phyloP scores from a whole-genome alignment of 2,113 vertebrate species.

The Tragelaphus imberbis region DNA sequence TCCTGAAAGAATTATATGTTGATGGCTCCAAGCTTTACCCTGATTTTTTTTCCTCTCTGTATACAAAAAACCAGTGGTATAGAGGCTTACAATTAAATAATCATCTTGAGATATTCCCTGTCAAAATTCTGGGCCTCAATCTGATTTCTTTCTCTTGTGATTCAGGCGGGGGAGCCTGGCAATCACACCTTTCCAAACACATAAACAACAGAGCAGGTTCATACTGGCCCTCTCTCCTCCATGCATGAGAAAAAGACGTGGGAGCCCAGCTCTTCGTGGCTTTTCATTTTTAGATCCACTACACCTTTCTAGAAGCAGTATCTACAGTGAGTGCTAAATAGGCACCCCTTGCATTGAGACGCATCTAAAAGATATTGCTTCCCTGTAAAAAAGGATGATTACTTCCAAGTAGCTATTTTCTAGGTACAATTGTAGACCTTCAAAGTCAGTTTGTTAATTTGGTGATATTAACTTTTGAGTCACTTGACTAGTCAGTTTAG shows the following conservation, averaged over 20 bases:
- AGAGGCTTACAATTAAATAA: background rate
- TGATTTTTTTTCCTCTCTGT: background rate
- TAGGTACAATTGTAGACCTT: slow-evolving; percentile 33
- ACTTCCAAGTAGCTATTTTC: slow-evolving; percentile 11
- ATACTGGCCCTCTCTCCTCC: background rate
- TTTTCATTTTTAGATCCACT: background rate
- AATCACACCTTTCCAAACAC: background rate
- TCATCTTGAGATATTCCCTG: background rate
- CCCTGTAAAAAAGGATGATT: background rate
- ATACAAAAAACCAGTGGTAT: background rate
- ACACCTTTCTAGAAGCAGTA: background rate
- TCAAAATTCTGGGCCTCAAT: background rate
- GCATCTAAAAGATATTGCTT: background rate
- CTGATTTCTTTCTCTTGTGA: background rate
- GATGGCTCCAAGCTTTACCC: background rate
- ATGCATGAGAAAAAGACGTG: background rate
- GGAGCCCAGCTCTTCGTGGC: background rate
- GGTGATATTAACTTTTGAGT: slow-evolving; percentile 86
- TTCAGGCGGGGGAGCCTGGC: background rate
- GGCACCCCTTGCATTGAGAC: background rate
- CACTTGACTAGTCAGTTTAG: slow-evolving; percentile 75
- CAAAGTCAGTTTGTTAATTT: slow-evolving; percentile 85
- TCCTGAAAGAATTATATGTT: background rate
- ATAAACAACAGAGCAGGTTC: background rate
- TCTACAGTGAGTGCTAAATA: background rate